Base-by-base conservation (phyloP, 2,113 vertebrate genomes). In the Heterotilapia buettikoferi region DNA sequence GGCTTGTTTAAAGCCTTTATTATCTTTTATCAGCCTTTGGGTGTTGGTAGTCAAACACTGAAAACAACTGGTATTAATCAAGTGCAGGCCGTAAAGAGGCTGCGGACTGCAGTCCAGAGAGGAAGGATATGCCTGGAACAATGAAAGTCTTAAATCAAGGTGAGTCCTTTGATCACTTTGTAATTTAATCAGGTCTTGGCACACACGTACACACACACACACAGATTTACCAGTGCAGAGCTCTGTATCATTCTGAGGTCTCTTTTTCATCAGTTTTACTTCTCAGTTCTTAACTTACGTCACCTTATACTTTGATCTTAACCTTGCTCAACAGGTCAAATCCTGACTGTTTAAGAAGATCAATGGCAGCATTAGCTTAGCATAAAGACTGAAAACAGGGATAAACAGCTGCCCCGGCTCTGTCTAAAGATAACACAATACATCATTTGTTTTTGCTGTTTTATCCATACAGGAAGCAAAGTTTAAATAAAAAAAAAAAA, bases 1-100 rank as follows among this genome's bases (percentile, higher is more conserved):
- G 38, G 9, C 38, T 57, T 56, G 80, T 87, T 90, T 36, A 80
- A 53, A 86, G 19, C 13, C 56, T 29, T 9, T 36, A 3, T 14
- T 83, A 81, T 57, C 29, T 85, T 38, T 31, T 6, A 85, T 89
- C n/a, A 45, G n/a, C 36, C 43, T 83, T 24, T 18, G 57, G 53
- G 29, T 68, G 29, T 47, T 24, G 14, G 87, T 59, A 26, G 5
- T 16, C 43, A 84, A 89, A 89, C 57, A 86, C 12, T 10, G 45
- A 76, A 84, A 86, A 84, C 38, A 90, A 84, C 61, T 83, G 86
- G 86, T 71, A 71, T 89, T 79, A 88, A 89, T 90, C 40, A 92
- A 45, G 21, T 4, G 10, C 24, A 33, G 33, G 47, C 1, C 1
- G 2, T 0, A 33, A 85, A 52, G 9, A 84, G 59, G 80, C 18